Conservation (phyloP, 2,113 vertebrate genomes). For the Erythrolamprus reginae region DNA sequence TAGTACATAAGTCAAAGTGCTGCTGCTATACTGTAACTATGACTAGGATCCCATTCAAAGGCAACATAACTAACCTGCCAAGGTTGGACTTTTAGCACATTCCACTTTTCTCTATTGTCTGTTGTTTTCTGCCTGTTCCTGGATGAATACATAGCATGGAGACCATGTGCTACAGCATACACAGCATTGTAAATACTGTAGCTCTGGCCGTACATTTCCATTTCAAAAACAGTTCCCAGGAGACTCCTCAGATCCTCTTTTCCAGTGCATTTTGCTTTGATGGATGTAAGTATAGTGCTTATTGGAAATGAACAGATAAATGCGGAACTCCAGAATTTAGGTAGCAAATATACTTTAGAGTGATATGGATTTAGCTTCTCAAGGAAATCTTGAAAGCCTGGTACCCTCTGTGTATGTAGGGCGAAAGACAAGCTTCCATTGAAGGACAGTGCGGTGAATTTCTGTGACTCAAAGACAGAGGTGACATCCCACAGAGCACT, state of each 20-base stretch:
- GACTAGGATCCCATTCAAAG: background rate
- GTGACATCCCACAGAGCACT: background rate
- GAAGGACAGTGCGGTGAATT: background rate
- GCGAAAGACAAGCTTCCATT: background rate
- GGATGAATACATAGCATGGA: background rate
- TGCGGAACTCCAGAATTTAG: background rate
- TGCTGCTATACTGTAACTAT: too few relatives aligned
- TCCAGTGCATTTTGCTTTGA: background rate
- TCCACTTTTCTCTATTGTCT: background rate
- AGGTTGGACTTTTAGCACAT: background rate
- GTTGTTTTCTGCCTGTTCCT: background rate
- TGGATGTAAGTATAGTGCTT: accelerated
- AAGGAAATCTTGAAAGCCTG: background rate
- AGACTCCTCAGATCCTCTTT: background rate
- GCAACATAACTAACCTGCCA: background rate
- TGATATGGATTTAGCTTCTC: background rate
- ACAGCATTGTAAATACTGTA: background rate
- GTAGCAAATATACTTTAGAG: background rate
- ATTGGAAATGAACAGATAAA: background rate
- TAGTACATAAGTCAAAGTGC: too few relatives aligned
- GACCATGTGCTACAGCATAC: background rate
- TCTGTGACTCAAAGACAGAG: background rate
- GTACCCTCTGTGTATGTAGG: background rate
- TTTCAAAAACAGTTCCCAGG: background rate
- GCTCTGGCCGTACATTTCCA: background rate